Base-by-base conservation (phyloP, 2,888 invertebrate species). In the Ectemnius lituratus region DNA sequence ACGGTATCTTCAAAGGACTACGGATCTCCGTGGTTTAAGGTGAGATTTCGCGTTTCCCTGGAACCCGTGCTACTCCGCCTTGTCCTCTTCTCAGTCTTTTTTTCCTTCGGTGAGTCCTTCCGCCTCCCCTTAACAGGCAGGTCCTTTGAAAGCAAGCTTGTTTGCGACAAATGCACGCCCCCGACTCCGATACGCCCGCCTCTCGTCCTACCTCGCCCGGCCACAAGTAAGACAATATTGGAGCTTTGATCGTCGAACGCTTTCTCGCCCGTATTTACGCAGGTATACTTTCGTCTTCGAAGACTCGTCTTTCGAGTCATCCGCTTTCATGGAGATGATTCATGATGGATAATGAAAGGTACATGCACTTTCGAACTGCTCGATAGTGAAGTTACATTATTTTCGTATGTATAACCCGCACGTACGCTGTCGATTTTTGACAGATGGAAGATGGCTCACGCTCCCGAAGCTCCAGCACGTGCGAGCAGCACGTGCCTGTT, bases 401-500 rank as follows among this genome's bases (percentile, higher is more conserved):
- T 70, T 62, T 72, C 60, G 60, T 79, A 75, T 76, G 83, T 73
- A 81, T 70, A 62, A 78, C 80, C 78, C 81, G 78, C 76, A 78
- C 78, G 61, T 62, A 71, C 28, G 27, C 68, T 70, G 82, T 81
- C 83, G 82, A 82, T 82, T 81, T 83, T 82, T 82, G 82, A 82
- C 82, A 79, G 82, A 82, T 81, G 79, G 83, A 82, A 82, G 82
- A 82, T 79, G 79, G 76, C 77, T 76, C 61, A 60, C 76, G 75
- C 69, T 60, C 75, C 14, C 4, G 5, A 45, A 73, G 76, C 79
- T 73, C 45, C 76, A 76, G 72, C 83, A 79, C 77, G 81, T 76
- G 83, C 70, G 67, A n/a, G 16, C 63, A 61, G 65, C 82, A 82
- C 82, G 82, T 83, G 82, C 64, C 64, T 27, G 59, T 28, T 67